Evolutionary conservation across 2,888 invertebrate species (phyloP).

Genomic region (Coenonympha arcania): DNA sequence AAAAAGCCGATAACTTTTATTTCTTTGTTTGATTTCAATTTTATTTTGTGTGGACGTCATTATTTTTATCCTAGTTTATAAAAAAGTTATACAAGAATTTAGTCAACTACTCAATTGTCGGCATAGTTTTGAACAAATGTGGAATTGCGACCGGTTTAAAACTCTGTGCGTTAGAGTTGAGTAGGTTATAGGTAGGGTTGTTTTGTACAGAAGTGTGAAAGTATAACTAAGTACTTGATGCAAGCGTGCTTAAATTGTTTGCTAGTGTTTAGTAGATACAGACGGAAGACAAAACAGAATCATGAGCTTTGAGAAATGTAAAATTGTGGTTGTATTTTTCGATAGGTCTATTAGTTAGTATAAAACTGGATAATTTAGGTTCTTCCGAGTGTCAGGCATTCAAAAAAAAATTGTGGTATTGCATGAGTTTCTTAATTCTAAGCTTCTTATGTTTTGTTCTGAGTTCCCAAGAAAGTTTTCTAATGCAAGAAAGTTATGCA

Average conservation of each 20-base stretch:
- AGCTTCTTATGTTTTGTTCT: not conserved
- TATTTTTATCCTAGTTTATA: too few species aligned
- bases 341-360: not conserved
- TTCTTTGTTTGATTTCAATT: too few species aligned
- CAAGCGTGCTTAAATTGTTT: slow-evolving; percentile 2
- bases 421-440: not conserved
- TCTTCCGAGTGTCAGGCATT: too few species aligned
- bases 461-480: not conserved
- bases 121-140: too few species aligned
- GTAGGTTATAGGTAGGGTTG: too few species aligned
- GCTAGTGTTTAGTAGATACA: not conserved
- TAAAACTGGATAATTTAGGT: too few species aligned
- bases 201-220: slow-evolving; percentile 19
- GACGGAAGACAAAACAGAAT: not conserved
- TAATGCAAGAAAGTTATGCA: not conserved
- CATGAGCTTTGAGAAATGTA: not conserved
- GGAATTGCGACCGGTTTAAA: too few species aligned
- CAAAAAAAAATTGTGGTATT: too few species aligned
- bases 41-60: too few species aligned
- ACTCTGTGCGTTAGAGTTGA: slow-evolving; percentile 1
- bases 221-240: not conserved
- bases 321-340: not conserved
- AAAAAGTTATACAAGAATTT: too few species aligned
- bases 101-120: too few species aligned
- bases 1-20: too few species aligned